A percentile compares a stretch with the other conserved stretches of the same genome.
Conservation (phyloP, 64 coral and sea anemone genomes). For the Platygyra sinensis region DNA sequence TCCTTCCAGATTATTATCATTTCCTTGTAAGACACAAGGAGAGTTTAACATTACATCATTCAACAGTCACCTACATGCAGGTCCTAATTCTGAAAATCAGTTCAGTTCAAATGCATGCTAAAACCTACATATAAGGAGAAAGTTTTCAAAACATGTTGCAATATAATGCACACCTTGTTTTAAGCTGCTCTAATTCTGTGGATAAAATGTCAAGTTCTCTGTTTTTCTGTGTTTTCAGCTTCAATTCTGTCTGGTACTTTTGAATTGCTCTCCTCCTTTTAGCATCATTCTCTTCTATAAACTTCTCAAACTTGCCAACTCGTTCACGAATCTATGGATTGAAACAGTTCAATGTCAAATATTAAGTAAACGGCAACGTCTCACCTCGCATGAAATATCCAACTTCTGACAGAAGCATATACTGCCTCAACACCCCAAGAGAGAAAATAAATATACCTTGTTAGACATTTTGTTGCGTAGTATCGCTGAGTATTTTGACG, state of each 20-base stretch:
- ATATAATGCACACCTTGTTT: constrained; percentile 55
- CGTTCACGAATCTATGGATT: constrained; percentile 76
- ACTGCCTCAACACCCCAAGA: too few relatives aligned
- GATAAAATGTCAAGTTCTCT: constrained; percentile 58
- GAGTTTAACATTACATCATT: too few relatives aligned
- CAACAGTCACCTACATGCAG: too few relatives aligned
- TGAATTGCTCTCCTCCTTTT: constrained; percentile 93
- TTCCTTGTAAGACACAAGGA: too few relatives aligned
- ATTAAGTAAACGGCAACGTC: not conserved
- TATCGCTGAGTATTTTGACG: too few relatives aligned
- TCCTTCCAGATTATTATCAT: not conserved
- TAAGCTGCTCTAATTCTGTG: constrained; percentile 61
- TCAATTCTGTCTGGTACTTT: constrained; percentile 92
- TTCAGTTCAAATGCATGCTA: not conserved
- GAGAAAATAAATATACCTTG: too few relatives aligned
- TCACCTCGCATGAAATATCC: too few relatives aligned
- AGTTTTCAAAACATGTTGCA: too few relatives aligned
- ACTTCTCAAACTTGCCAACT: constrained; percentile 95
- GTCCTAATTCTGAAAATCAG: too few relatives aligned
- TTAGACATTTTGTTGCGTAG: too few relatives aligned
- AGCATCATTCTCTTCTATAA: constrained; percentile 98
- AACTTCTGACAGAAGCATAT: too few relatives aligned
- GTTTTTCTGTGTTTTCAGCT: constrained; percentile 79
- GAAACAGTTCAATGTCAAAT: not conserved
- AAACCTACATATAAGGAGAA: too few relatives aligned